These are phyloP conservation scores for Pollenia amentaria DNA, from an alignment of 2,888 invertebrate species.

Conservation along the genomic window DNA sequence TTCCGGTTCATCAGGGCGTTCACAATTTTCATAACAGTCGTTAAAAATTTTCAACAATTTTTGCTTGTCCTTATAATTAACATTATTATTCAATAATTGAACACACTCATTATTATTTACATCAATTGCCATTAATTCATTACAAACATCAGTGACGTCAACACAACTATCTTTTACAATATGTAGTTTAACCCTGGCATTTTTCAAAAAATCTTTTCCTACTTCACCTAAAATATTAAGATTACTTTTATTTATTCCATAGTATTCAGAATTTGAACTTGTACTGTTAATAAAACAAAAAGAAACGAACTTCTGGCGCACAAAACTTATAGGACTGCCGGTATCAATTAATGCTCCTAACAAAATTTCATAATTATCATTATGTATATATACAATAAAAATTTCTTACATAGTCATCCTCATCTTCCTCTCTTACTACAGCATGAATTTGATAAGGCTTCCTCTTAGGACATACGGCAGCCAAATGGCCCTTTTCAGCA, in stretches of 20 bases:
- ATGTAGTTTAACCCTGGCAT: neutral
- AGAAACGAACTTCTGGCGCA: slow-evolving; percentile 55
- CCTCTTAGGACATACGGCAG: slow-evolving; percentile 57
- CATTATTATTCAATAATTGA: slow-evolving; percentile 23
- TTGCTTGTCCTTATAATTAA: slow-evolving; percentile 15
- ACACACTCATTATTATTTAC: slow-evolving; percentile 19
- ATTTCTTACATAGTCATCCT: slow-evolving; percentile 69
- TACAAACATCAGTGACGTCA: neutral
- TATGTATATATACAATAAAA: slow-evolving; percentile 56
- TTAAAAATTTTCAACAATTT: slow-evolving; percentile 44
- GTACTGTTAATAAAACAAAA: slow-evolving; percentile 23
- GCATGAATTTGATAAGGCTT: slow-evolving; percentile 43
- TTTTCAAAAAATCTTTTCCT: slow-evolving; percentile 63
- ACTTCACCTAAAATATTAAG: slow-evolving; percentile 59
- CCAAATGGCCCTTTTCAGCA: slow-evolving; percentile 62
- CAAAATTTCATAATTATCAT: slow-evolving; percentile 62
- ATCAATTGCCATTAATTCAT: slow-evolving; percentile 54
- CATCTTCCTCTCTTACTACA: slow-evolving; percentile 33
- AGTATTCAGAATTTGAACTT: slow-evolving; percentile 11
- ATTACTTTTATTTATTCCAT: slow-evolving; percentile 62
- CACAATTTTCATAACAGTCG: slow-evolving; percentile 52
- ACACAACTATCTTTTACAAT: slow-evolving; percentile 2
- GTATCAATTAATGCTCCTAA: slow-evolving; percentile 70
- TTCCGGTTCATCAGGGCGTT: slow-evolving; percentile 60
- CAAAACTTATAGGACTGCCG: slow-evolving; percentile 67